These are phyloP conservation scores for Atherinosoma microstoma DNA, from an alignment of 2,797 vertebrate genomes.

Conservation along the genomic window DNA sequence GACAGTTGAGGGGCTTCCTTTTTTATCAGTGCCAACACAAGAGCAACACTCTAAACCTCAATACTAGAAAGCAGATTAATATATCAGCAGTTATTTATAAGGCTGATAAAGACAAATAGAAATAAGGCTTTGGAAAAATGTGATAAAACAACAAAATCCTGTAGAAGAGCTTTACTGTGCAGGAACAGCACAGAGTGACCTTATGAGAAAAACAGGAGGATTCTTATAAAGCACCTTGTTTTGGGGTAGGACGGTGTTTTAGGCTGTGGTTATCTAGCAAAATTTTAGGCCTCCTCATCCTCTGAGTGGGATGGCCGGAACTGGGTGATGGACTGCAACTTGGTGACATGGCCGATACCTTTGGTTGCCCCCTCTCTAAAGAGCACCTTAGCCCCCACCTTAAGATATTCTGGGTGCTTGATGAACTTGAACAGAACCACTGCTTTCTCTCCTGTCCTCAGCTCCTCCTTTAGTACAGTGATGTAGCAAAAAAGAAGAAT, in stretches of 20 bases:
- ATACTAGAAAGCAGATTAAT: constrained; percentile 29
- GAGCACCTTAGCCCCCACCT: constrained; percentile 95
- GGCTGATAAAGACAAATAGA: constrained; percentile 29
- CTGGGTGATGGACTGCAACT: constrained; percentile 87
- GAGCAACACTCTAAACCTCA: constrained; percentile 28
- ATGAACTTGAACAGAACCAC: constrained; percentile 95
- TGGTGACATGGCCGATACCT: constrained; percentile 96
- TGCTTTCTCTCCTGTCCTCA: constrained; percentile 97
- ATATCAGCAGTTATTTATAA: constrained; percentile 40
- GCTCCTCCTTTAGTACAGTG: constrained; percentile 86
- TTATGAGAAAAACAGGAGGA: constrained; percentile 41
- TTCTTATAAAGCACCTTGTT: constrained; percentile 48
- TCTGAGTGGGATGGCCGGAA: constrained; percentile 61
- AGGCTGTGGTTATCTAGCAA: constrained; percentile 8
- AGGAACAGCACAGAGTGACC: constrained; percentile 6
- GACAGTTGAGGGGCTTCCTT: constrained; percentile 5
- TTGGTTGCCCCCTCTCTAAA: constrained; percentile 97
- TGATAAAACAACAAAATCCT: constrained; percentile 23
- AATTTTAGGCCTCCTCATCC: constrained; percentile 59
- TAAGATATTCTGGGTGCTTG: constrained; percentile 98
- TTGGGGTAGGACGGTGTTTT: constrained; percentile 45
- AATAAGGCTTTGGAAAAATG: constrained; percentile 52
- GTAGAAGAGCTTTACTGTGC: constrained; percentile 23
- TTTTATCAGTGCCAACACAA: constrained; percentile 16
- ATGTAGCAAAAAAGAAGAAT: constrained; percentile 2